Conservation (phyloP, 2,888 invertebrate genomes). For the Drosophila eohydei region DNA sequence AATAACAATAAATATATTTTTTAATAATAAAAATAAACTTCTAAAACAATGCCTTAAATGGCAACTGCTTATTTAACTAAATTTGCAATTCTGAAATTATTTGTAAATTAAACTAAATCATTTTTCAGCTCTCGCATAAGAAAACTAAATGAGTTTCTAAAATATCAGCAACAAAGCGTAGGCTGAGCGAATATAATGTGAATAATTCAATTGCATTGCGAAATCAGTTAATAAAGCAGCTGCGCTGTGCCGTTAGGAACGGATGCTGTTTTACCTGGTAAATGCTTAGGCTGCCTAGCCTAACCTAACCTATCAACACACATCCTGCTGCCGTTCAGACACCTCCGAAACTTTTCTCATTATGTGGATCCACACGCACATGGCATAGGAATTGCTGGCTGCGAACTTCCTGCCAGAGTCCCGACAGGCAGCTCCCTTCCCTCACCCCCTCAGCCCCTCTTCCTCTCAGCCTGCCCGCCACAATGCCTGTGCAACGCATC, state of each 20-base stretch:
- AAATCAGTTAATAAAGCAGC: constrained; percentile 10
- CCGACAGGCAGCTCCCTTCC: not conserved
- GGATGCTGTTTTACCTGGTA: constrained; percentile 21
- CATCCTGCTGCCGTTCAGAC: constrained; percentile 29
- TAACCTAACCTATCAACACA: constrained; percentile 25
- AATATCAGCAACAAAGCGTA: not conserved
- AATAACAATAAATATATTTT: too few species aligned
- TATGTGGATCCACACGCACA: constrained; percentile 42
- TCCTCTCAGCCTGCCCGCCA: constrained; percentile 2
- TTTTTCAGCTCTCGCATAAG: not conserved
- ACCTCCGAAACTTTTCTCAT: constrained; percentile 72
- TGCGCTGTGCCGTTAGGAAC: not conserved
- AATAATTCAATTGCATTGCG: constrained; percentile 7
- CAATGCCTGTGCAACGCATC: constrained; percentile 54
- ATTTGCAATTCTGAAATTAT: too few species aligned
- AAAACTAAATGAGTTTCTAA: not conserved
- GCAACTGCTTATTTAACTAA: too few species aligned
- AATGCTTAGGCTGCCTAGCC: constrained; percentile 3
- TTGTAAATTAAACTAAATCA: too few species aligned
- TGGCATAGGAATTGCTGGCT: constrained; percentile 25
- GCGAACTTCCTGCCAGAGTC: constrained; percentile 45
- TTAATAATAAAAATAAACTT: too few species aligned
- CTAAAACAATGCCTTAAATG: too few species aligned
- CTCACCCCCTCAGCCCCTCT: not conserved
- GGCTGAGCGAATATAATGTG: not conserved